Base-by-base conservation (phyloP, 1,140 invertebrate species). In the Dinoponera quadriceps region DNA sequence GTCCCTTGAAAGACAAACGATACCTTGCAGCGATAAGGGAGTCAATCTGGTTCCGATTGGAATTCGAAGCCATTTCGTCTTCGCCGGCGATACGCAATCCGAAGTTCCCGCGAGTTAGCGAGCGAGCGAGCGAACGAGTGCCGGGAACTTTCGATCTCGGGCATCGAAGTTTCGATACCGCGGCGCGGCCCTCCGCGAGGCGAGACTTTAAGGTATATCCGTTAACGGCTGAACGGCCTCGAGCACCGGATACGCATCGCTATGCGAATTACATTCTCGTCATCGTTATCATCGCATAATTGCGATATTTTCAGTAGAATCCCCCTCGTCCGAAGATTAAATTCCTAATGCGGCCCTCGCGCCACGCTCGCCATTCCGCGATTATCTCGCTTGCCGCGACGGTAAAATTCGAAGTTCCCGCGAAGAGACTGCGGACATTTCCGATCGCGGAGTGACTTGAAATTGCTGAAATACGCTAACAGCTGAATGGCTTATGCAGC, bases 51-150 rank as follows among this genome's bases (percentile, higher is more conserved):
- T 60, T 55, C 55, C 82, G 38, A 38, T 7, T 87, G 86, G 83
- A 87, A 87, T 87, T 77, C 83, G 55, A 88, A 83, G 74, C 82
- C 85, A 88, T 87, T 88, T 87, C 82, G 84, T 22, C 63, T 85
- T 88, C 77, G 3, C 77, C 69, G 71, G 38, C 54, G 77, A 85
- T 82, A 63, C 60, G 83, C 87, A 88, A 87, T 87, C 83, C 82
- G 22, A 88, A 88, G 85, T 88, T 88, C 51, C 54, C 77, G 49
- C 38, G 38, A 44, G 38, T 9, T 44, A 3, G 38, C 38, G 4
- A 44, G 38, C 78, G 18, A 69, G 62, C 62, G 57, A 20, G 13
- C 54, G 55, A 55, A 38, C 48, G 33, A 33, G 33, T 7, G 3
- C 38, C 22, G 77, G 22, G 66, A 82, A 85, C 85, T 87, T 85